phyloP scores from a whole-genome alignment of 2,888 invertebrate genomes.

The Cosmorhoe ocellata region DNA sequence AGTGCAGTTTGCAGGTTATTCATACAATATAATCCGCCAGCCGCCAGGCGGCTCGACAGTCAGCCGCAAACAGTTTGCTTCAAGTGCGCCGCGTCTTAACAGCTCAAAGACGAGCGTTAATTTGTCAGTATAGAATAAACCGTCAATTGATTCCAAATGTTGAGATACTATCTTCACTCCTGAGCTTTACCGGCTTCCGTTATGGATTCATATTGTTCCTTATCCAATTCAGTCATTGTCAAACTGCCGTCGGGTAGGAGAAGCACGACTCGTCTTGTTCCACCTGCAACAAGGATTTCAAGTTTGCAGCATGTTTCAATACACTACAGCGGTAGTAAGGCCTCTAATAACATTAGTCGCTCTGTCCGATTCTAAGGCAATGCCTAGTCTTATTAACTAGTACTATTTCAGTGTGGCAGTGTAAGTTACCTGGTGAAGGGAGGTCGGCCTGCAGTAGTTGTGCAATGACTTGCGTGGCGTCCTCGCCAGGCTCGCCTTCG shows the following conservation, averaged over 20 bases:
- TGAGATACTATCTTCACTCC: slow-evolving; percentile 53
- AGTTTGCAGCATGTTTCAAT: not conserved
- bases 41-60: too few species aligned
- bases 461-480: slow-evolving; percentile 91
- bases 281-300: slow-evolving; percentile 77
- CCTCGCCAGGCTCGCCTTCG: slow-evolving; percentile 81
- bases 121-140: slow-evolving; percentile 4
- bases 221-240: slow-evolving; percentile 94
- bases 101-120: not conserved
- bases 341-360: too few species aligned
- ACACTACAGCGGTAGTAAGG: not conserved
- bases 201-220: slow-evolving; percentile 90
- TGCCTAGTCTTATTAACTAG: too few species aligned
- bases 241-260: slow-evolving; percentile 92
- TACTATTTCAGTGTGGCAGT: too few species aligned
- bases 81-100: not conserved
- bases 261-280: slow-evolving; percentile 91
- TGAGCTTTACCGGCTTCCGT: slow-evolving; percentile 82
- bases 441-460: slow-evolving; percentile 93
- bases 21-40: too few species aligned
- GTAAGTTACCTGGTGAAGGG: slow-evolving; percentile 91
- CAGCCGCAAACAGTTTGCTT: too few species aligned
- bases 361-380: too few species aligned
- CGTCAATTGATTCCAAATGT: slow-evolving; percentile 1
- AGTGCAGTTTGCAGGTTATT: too few species aligned